These are phyloP conservation scores for Paradoxurus hermaphroditus DNA, from an alignment of 2,113 vertebrate species.

Conservation along the genomic window DNA sequence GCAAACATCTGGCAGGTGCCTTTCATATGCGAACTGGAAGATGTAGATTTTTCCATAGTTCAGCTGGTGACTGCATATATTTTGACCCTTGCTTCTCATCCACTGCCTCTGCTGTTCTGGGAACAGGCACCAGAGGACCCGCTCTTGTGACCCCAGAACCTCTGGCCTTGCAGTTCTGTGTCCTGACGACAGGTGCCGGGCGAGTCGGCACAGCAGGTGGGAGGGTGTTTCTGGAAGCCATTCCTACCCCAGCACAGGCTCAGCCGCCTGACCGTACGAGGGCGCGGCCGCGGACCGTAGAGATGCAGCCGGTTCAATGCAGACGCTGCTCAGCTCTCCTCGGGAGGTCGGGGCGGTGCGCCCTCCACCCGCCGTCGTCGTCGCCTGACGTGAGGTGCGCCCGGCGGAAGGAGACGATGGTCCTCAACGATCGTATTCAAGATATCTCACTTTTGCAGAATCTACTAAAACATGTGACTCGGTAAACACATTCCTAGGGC, in stretches of 20 bases:
- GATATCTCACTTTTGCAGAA: background rate
- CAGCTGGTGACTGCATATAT: background rate
- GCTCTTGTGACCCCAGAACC: background rate
- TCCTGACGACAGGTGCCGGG: no score
- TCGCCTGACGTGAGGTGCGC: rapidly evolving
- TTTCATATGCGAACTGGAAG: background rate
- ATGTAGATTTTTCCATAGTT: background rate
- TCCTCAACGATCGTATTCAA: background rate
- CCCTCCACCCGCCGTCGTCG: background rate
- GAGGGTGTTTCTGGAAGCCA: background rate
- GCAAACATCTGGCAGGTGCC: background rate
- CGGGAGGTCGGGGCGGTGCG: background rate
- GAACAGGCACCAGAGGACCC: background rate
- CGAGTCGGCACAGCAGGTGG: no score
- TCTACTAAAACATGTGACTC: background rate
- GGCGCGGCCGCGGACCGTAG: background rate
- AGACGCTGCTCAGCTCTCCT: background rate
- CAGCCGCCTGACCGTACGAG: background rate
- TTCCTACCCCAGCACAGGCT: background rate
- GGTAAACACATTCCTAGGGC: background rate
- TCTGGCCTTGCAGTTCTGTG: background rate
- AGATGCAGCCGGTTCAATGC: background rate
- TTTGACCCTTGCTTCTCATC: background rate
- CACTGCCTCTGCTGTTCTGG: background rate
- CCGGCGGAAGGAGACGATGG: background rate